A percentile compares a stretch with the other conserved stretches of the same genome.
Evolutionary conservation across 2,888 invertebrate genomes (phyloP).

Genomic region (Rhyacophila evoluta): DNA sequence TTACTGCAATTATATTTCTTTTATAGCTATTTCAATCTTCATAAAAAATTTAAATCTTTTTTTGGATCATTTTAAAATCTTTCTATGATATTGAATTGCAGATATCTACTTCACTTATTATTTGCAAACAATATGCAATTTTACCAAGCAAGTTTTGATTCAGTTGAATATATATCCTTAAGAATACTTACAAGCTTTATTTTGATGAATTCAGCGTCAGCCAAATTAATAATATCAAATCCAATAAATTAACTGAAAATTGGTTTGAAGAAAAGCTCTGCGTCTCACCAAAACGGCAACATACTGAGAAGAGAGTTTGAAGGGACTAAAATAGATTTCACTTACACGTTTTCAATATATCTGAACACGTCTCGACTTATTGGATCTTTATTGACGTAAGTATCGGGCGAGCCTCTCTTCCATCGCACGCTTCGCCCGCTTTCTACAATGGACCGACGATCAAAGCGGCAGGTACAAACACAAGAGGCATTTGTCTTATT

Average conservation of each 20-base stretch:
- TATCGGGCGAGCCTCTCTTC: conserved; percentile 1
- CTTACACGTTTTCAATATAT: conserved; percentile 49
- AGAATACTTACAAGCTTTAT: too few relatives aligned
- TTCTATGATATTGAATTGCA: too few relatives aligned
- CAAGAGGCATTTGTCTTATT: conserved; percentile 46
- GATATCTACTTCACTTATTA: too few relatives aligned
- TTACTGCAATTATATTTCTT: too few relatives aligned
- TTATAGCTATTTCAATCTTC: too few relatives aligned
- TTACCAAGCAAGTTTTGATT: too few relatives aligned
- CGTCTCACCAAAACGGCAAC: neutral
- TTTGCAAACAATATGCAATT: too few relatives aligned
- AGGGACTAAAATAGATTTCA: conserved; percentile 44
- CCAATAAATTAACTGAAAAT: conserved; percentile 11
- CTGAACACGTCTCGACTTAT: conserved; percentile 48
- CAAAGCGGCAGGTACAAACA: conserved; percentile 45
- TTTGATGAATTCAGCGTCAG: too few relatives aligned
- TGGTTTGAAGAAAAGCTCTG: conserved; percentile 30
- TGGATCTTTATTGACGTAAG: conserved; percentile 38
- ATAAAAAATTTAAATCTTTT: too few relatives aligned
- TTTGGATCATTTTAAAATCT: too few relatives aligned
- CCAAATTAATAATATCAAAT: neutral
- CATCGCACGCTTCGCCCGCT: conserved; percentile 36
- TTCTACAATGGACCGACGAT: conserved; percentile 47
- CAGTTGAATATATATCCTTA: too few relatives aligned
- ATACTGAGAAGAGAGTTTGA: conserved; percentile 27